These are phyloP conservation scores for Spongia lamella DNA, from an alignment of 37 sponge, comb jelly and placozoan species.

Conservation along the genomic window DNA sequence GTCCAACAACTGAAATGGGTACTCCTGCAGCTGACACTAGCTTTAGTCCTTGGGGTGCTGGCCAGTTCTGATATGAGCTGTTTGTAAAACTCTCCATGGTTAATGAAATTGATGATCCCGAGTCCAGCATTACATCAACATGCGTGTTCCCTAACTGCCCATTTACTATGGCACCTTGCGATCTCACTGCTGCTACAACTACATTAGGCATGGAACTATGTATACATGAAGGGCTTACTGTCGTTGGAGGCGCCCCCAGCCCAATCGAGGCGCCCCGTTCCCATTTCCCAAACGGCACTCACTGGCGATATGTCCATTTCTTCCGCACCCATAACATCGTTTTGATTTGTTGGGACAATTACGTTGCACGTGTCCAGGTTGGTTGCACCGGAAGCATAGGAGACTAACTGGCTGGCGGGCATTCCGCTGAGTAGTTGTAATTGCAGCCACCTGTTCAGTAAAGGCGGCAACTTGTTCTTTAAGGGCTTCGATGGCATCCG, in stretches of 20 bases:
- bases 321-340: neutral
- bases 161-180: conserved; percentile 3
- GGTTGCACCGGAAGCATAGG: conserved; percentile 4
- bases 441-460: neutral
- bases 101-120: conserved; percentile 13
- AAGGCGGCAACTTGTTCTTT: conserved; percentile 8
- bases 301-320: neutral
- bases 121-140: conserved; percentile 17
- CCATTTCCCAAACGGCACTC: too few species aligned
- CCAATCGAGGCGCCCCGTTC: neutral
- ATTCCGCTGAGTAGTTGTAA: neutral
- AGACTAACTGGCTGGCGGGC: too few species aligned
- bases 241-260: neutral
- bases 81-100: neutral
- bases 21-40: conserved; percentile 24
- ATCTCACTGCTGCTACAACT: conserved; percentile 12
- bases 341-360: neutral
- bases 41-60: neutral
- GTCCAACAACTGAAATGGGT: conserved; percentile 13
- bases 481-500: too few species aligned
- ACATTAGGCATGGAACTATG: too few species aligned
- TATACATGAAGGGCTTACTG: conserved; percentile 1
- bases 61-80: neutral
- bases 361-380: too few species aligned
- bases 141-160: neutral